Evolutionary conservation across 2,113 vertebrate genomes (phyloP), one percentile per base, ranked within the genome.

Genomic region (Sphyrna mokarran): DNA sequence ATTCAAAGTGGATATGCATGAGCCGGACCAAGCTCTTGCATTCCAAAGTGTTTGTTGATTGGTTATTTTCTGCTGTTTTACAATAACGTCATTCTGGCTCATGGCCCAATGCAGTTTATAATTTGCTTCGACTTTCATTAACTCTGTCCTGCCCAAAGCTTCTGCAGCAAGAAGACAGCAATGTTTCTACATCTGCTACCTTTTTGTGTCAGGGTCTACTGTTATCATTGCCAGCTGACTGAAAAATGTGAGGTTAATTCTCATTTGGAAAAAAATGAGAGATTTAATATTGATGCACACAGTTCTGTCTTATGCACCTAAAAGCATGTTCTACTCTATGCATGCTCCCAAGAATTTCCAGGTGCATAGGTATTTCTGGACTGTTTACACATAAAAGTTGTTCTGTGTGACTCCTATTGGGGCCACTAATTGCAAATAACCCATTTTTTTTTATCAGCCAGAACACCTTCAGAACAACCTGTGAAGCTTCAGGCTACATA

Each of bases 11-110:
- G 87, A 37, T 93, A 61, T 37, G 61, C 89, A 37, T 37, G 89
- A 93, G 89, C 9, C 61, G 18, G 20, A 93, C 33, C 61, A 66
- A 93, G 89, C 89, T 66, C 89, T 93, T 61, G 23, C 61, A 63
- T 91, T 91, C 87, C 87, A 11, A 63, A 91, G 61, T 93, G 63
- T 66, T 93, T 20, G 61, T 66, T 93, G 61, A 93, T 63, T 93
- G 89, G 61, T 93, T 93, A 66, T 93, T 37, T 93, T 93, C 89
- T 93, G 89, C 66, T 63, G n/a, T 66, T 63, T 93, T 93, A 68
- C 18, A 93, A 93, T 20, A 37, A 37, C 89, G 61, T 93, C 89
- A 93, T 91, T 91, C 89, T 91, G 48, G 86, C 23, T 93, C n/a
- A 61, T 93, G 61, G 22, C 66, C 58, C 29, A 93, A 93, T 68